Evolutionary conservation across 2,797 vertebrate genomes (phyloP).

Genomic region (Pantherophis vulpinus): DNA sequence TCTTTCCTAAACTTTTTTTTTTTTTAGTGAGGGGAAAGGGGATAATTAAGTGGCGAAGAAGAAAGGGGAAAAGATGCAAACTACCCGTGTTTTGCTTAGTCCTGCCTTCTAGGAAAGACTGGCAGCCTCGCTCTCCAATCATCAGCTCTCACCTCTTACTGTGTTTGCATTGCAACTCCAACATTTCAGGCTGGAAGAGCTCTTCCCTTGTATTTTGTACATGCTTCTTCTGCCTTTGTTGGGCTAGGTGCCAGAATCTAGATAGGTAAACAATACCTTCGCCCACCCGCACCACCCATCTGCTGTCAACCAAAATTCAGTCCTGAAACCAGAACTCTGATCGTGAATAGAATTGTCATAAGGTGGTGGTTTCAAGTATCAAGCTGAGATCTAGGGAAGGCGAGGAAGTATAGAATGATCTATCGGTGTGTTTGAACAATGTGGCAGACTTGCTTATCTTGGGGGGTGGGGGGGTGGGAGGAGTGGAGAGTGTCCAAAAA

Average conservation of each 20-base stretch:
- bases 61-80: slow-evolving; percentile 53
- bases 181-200: slow-evolving; percentile 10
- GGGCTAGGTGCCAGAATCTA: background rate
- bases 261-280: background rate
- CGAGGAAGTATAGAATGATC: slow-evolving; percentile 22
- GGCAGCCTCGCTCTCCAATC: slow-evolving; percentile 63
- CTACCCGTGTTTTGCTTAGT: slow-evolving; percentile 44
- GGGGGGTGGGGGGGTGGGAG: background rate
- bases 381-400: slow-evolving; percentile 35
- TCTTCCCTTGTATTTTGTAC: slow-evolving; percentile 1
- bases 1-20: slow-evolving; percentile 59
- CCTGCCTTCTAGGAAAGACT: slow-evolving; percentile 56
- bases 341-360: slow-evolving; percentile 1
- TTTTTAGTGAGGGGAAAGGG: slow-evolving; percentile 27
- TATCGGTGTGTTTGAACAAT: background rate
- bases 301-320: background rate
- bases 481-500: background rate
- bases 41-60: slow-evolving; percentile 35
- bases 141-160: slow-evolving; percentile 35
- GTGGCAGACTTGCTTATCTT: slow-evolving; percentile 1
- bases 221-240: slow-evolving; percentile 23
- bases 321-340: background rate
- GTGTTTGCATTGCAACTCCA: slow-evolving; percentile 5
- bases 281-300: background rate
- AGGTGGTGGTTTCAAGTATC: slow-evolving; percentile 34